Evolutionary conservation across 2,888 invertebrate species (phyloP), one percentile per base, ranked within the genome.

Genomic region (Abrostola tripartita): DNA sequence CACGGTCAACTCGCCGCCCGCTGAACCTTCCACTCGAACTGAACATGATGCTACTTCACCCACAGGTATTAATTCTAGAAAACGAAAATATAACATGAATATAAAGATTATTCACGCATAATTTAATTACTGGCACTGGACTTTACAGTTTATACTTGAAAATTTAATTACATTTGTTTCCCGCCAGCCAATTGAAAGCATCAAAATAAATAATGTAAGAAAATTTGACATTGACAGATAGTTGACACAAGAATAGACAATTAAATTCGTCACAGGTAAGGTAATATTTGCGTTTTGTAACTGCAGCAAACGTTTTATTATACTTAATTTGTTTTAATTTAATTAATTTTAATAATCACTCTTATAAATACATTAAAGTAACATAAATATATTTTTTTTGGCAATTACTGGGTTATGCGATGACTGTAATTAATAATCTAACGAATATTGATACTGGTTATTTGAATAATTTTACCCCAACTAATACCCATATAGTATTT

Each of bases 1-100:
- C 49, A 98, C 98, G 10, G 98, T 97, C 74, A 98, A 95, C 88
- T 98, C 98, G 10, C 98, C 98, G 10, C 97, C 85, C 53, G 95
- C 95, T 37, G 96, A 94, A 61, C 96, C 96, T 75, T 94, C 95
- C 36, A 95, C 94, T 62, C 93, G 88, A 14, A 94, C 93, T 11
- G 92, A 90, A 82, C 93, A 93, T 96, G 79, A 92, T 68, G 93
- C 94, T 68, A 90, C 56, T 72, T 94, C 94, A 87, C 98, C 97
- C 37, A 98, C 97, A 0, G 98, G 97, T 78, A 98, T 96, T 78
- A 98, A 91, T 92, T 98, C 98, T 95, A 79, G 5, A 57, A 62
- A 57, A 60, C 9, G 65, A 59, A 58, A 52, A 65, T 52, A 51
- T 12, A 50, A 47, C 24, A 36, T 14, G 35, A 11, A 50, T 53